Percentiles rank a stretch among this genome's conserved stretches.
Evolutionary conservation across 1,140 invertebrate species (phyloP).

Genomic region (Diorhabda carinulata): DNA sequence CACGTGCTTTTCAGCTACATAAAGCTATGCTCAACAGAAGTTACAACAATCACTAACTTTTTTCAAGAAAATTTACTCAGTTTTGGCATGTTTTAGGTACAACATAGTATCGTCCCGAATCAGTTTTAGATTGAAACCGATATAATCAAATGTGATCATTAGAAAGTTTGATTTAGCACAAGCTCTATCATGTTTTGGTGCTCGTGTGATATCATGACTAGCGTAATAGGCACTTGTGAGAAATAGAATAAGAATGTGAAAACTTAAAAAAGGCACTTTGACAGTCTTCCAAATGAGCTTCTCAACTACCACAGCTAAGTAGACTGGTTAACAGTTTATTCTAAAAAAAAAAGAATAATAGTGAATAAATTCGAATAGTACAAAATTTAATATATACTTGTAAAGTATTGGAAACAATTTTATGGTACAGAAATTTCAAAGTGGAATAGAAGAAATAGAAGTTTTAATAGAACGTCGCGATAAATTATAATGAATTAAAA

Average conservation of each 20-base stretch:
- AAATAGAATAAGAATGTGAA: neutral
- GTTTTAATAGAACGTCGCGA: neutral
- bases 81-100: too few species aligned
- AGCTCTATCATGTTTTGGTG: neutral
- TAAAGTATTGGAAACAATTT: neutral
- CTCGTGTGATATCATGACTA: constrained; percentile 4
- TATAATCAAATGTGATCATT: neutral
- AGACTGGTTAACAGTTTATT: constrained; percentile 2
- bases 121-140: too few species aligned
- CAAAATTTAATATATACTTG: too few species aligned
- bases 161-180: neutral
- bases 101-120: too few species aligned
- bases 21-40: too few species aligned
- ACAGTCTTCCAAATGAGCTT: constrained; percentile 12
- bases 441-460: neutral
- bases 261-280: constrained; percentile 1
- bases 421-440: neutral
- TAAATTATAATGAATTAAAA: neutral
- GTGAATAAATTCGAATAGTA: too few species aligned
- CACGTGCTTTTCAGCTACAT: too few species aligned
- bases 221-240: constrained; percentile 9
- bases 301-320: constrained; percentile 11
- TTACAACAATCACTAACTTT: too few species aligned
- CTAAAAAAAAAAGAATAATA: constrained; percentile 1
- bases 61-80: too few species aligned